phyloP scores from a whole-genome alignment of 2,888 invertebrate genomes.

The Aricia artaxerxes region DNA sequence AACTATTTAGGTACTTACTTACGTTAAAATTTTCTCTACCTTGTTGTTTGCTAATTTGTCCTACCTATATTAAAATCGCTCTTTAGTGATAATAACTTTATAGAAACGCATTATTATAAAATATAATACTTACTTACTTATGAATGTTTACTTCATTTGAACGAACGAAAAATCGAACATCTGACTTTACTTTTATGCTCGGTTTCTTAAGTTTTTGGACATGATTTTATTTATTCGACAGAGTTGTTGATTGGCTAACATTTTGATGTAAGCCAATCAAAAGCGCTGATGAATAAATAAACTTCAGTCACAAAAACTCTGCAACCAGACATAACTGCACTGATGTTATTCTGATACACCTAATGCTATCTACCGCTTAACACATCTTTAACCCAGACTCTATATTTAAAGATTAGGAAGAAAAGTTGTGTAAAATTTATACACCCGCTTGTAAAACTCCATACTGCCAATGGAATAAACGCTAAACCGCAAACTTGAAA shows the following conservation, averaged over 20 bases:
- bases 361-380: background rate
- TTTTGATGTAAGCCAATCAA: background rate
- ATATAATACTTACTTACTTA: too few species aligned
- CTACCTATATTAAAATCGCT: too few species aligned
- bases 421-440: background rate
- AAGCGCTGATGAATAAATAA: background rate
- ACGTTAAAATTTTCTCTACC: too few species aligned
- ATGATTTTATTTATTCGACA: too few species aligned
- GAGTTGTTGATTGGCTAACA: background rate
- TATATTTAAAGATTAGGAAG: background rate
- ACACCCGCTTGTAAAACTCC: background rate
- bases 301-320: background rate
- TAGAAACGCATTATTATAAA: too few species aligned
- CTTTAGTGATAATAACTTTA: too few species aligned
- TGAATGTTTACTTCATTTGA: too few species aligned
- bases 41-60: too few species aligned
- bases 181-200: too few species aligned
- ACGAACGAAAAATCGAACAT: too few species aligned
- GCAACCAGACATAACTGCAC: background rate
- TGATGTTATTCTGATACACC: background rate
- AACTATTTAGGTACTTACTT: too few species aligned
- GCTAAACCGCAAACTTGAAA: background rate
- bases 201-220: too few species aligned
- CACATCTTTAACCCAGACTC: background rate
- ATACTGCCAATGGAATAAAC: background rate